Conservation (phyloP, 2,888 invertebrate species). For the Aleiodes testaceus region DNA sequence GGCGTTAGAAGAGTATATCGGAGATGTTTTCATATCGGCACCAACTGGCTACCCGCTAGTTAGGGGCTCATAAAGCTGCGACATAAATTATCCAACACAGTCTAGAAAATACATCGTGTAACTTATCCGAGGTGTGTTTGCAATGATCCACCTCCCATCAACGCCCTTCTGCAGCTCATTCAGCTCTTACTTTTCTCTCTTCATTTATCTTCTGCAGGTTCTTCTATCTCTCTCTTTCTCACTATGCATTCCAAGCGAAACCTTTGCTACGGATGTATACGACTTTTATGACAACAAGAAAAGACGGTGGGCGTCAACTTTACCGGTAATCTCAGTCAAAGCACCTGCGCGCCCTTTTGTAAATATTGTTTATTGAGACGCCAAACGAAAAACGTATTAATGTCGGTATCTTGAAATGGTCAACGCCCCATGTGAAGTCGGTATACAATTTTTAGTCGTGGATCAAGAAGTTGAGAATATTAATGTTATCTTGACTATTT, state of each 20-base stretch:
- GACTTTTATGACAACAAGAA: constrained; percentile 43
- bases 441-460: constrained; percentile 13
- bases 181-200: constrained; percentile 46
- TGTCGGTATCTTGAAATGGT: constrained; percentile 53
- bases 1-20: constrained; percentile 19
- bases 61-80: constrained; percentile 71
- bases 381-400: constrained; percentile 60
- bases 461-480: background rate
- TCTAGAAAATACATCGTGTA: constrained; percentile 51
- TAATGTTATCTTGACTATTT: constrained; percentile 7
- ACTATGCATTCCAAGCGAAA: constrained; percentile 2
- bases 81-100: constrained; percentile 67
- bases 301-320: constrained; percentile 47
- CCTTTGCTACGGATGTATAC: constrained; percentile 20
- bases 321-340: constrained; percentile 50
- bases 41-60: constrained; percentile 68
- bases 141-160: constrained; percentile 73
- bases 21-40: constrained; percentile 44
- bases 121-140: constrained; percentile 68
- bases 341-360: constrained; percentile 54
- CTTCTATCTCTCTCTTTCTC: constrained; percentile 19
- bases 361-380: constrained; percentile 62
- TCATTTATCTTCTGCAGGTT: constrained; percentile 18
- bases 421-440: constrained; percentile 43
- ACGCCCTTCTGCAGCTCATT: constrained; percentile 69